Base-by-base conservation (phyloP, 2,113 vertebrate genomes). In the Saimiri boliviensis region DNA sequence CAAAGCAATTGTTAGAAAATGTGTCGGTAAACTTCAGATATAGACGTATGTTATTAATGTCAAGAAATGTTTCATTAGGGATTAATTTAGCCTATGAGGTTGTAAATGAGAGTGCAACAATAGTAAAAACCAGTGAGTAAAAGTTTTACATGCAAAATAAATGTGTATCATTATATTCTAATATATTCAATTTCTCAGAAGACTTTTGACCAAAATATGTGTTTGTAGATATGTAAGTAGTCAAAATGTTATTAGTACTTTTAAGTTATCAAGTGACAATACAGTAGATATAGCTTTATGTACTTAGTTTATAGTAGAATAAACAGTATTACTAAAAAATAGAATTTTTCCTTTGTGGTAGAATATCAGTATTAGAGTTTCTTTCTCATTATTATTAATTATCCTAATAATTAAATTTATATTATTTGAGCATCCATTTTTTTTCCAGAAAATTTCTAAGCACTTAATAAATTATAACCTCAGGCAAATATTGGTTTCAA, bases 131-230 rank as follows among this genome's bases (percentile, higher is more conserved):
- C 2, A 79, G 1, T 54, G n/a, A 11, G 8, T 54, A 70, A 93
- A 93, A 86, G 1, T 83, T 85, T 95, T 79, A 88, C 17, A 35
- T 70, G 13, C 8, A 81, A 94, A 89, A 91, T 90, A 79, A 76
- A 93, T 86, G 68, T 77, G 20, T 60, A 60, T 70, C 7, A 79
- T 56, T 87, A 32, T 91, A 4, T 93, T 86, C 40, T 86, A 54
- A 73, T 23, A 84, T n/a, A 80, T 66, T 86, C 35, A 92, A 21
- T 56, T 93, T 88, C 32, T 96, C 91, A 92, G 37, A 89, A 66
- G 37, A 47, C 84, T 92, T 90, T 27, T 88, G 6, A 40, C 1
- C 14, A 84, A 80, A 95, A 68, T 83, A 76, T 70, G 17, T 42
- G 6, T 86, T 71, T 94, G 4, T 77, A 86, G 35, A 17, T 79